Conservation (phyloP, 2,888 invertebrate genomes). For the Pheosia gnoma region DNA sequence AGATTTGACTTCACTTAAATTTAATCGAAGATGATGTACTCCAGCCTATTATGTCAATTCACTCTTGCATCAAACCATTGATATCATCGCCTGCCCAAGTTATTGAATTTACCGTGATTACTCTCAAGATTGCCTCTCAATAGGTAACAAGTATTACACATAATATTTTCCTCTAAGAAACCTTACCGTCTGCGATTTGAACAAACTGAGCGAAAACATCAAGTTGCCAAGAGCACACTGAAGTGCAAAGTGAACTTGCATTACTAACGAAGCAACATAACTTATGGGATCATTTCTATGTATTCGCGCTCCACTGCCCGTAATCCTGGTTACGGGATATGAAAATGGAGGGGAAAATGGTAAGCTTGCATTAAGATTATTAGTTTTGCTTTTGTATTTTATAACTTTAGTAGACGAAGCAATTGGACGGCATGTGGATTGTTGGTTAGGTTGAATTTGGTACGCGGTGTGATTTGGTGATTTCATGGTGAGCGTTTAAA, state of each 20-base stretch:
- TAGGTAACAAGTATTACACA: no score
- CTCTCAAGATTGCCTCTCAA: neutral
- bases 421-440: no score
- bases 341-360: neutral
- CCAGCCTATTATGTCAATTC: no score
- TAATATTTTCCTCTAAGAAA: neutral
- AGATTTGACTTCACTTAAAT: no score
- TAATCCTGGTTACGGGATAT: slow-evolving; percentile 3
- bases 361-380: neutral
- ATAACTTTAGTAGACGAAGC: no score
- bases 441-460: no score
- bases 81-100: no score
- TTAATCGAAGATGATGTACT: no score
- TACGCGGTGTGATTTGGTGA: no score
- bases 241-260: slow-evolving; percentile 5
- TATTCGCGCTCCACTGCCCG: slow-evolving; percentile 1
- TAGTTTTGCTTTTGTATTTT: no score
- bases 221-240: neutral
- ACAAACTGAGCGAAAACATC: neutral
- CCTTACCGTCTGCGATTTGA: neutral
- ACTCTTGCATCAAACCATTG: neutral
- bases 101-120: neutral
- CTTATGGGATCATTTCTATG: slow-evolving; percentile 4
- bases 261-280: slow-evolving; percentile 4
- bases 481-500: no score